A percentile compares a stretch with the other conserved stretches of the same genome.
phyloP scores from a whole-genome alignment of 2,888 invertebrate species.

The Fragum fragum region DNA sequence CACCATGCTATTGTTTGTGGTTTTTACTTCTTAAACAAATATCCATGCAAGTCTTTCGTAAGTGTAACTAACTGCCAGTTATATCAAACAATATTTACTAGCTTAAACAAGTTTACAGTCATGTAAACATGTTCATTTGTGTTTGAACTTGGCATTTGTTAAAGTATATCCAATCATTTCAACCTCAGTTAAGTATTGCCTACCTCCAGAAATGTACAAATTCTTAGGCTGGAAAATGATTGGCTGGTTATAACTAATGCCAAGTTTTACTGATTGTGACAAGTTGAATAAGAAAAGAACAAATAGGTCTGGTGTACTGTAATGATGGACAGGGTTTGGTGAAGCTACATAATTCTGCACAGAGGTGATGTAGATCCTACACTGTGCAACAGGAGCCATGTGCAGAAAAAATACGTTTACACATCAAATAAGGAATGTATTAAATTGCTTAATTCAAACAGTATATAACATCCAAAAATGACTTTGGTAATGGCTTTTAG shows the following conservation, averaged over 20 bases:
- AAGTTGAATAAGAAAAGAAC: constrained; percentile 5
- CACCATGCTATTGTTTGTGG: not conserved
- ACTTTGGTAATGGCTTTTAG: constrained; percentile 8
- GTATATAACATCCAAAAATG: constrained; percentile 16
- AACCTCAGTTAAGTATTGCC: constrained; percentile 11
- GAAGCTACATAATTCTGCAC: constrained; percentile 18
- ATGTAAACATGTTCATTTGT: constrained; percentile 12
- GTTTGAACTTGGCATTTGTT: constrained; percentile 10
- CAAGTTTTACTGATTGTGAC: constrained; percentile 19
- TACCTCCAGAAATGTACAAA: constrained; percentile 2
- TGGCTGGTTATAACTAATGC: constrained; percentile 16
- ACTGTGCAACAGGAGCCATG: constrained; percentile 10
- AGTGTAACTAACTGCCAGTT: constrained; percentile 11
- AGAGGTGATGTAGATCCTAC: constrained; percentile 20
- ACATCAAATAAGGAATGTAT: constrained; percentile 17
- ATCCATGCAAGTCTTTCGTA: constrained; percentile 7
- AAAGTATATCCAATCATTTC: not conserved
- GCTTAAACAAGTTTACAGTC: constrained; percentile 9
- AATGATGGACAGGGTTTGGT: constrained; percentile 16
- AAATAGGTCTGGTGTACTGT: constrained; percentile 17
- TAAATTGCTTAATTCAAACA: constrained; percentile 14
- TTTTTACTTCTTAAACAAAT: not conserved
- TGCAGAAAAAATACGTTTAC: constrained; percentile 14
- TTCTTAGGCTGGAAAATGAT: constrained; percentile 17
- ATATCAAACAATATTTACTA: constrained; percentile 7